Evolutionary conservation across 2,113 vertebrate genomes (phyloP), one percentile per base, ranked within the genome.

Genomic region (Apeltes quadracus): DNA sequence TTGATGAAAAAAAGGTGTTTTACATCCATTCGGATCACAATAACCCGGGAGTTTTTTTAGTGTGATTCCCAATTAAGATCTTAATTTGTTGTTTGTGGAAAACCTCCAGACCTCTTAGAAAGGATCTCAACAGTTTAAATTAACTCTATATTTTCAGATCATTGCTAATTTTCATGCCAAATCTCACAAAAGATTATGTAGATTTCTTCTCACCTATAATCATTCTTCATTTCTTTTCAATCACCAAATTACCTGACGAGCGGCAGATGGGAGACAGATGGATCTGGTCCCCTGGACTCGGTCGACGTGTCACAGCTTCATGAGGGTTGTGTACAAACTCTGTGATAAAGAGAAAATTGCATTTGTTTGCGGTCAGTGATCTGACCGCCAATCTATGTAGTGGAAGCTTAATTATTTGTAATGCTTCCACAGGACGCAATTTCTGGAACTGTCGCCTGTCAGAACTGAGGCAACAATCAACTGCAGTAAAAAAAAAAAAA

Each of bases 181-280:
- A 7, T 48, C 10, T 69, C 41, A 13, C 6, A 48, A 59, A 57
- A 50, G 32, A n/a, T 34, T 63, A 56, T 2, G 1, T 8, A 25
- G 13, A 50, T 29, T n/a, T 23, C 36, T 43, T 20, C 43, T 58
- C 27, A 48, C 4, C 15, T 6, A 2, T 15, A 7, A 41, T 54
- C 6, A 10, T 15, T 43, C 1, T 51, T 25, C 12, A 12, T 13
- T 39, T 39, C 3, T 12, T 36, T 13, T 13, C 15, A 66, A 25
- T 41, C 14, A 20, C 38, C 5, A 78, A 78, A 86, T 82, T 63
- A 84, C 70, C 76, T 76, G 76, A 84, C 84, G 69, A 61, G 69
- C n/a, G 51, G 76, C 81, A 88, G 86, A 80, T 81, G 82, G 84
- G 67, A 32, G 73, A 67, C 84, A 82, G 79, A 86, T 84, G 86